A percentile compares a stretch with the other conserved stretches of the same genome.
Evolutionary conservation across 64 coral and sea anemone genomes (phyloP).

Genomic region (Anthopleura sola): DNA sequence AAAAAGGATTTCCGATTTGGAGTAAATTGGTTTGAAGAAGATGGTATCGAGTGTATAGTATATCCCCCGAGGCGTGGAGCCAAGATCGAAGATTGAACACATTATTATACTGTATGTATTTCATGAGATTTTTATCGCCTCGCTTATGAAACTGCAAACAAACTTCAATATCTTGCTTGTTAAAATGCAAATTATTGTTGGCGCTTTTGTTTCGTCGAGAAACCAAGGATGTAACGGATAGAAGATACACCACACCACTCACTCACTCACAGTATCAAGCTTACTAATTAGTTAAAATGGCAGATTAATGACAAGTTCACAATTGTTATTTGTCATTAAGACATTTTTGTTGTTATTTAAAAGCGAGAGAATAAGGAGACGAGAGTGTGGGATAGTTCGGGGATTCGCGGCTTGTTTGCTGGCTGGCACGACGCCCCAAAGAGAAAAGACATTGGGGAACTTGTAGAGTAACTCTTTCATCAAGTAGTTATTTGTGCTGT

Average conservation of each 20-base stretch:
- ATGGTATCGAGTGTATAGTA: background rate
- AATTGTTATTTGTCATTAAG: constrained; percentile 18
- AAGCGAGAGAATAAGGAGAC: background rate
- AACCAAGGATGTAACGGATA: background rate
- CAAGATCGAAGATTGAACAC: background rate
- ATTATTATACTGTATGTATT: background rate
- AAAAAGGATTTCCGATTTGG: background rate
- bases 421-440: background rate
- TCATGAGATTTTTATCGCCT: background rate
- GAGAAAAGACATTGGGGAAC: background rate
- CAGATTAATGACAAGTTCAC: constrained; percentile 1
- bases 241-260: background rate
- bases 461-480: background rate
- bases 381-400: background rate
- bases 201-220: background rate
- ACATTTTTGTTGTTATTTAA: background rate
- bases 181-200: constrained; percentile 6
- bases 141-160: background rate
- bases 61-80: background rate
- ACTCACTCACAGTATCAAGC: background rate
- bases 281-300: constrained; percentile 16
- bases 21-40: background rate
- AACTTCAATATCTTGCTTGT: constrained; percentile 1
- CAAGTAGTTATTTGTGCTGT: background rate
- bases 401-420: background rate